Percentiles rank a stretch among this genome's conserved stretches.
Conservation (phyloP, 1,140 invertebrate species). For the Drosophila orosa region DNA sequence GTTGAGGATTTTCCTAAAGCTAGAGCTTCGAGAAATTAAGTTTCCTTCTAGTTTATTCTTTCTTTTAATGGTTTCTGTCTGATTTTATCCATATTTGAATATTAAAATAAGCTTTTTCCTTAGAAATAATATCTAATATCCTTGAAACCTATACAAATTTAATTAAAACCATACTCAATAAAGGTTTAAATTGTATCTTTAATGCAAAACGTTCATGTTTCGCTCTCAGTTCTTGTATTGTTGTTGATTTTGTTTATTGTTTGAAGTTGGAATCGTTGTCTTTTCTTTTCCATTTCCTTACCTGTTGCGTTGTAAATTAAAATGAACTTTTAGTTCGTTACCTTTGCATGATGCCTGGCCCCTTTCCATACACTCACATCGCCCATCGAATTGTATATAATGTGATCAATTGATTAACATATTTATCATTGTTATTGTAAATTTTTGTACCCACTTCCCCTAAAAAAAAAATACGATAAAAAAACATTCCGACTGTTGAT, state of each 20-base stretch:
- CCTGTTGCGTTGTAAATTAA: background rate
- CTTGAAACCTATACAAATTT: background rate
- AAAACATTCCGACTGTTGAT: constrained; percentile 74
- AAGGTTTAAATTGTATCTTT: constrained; percentile 15
- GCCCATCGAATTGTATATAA: constrained; percentile 76
- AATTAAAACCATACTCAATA: background rate
- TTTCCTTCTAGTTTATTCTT: background rate
- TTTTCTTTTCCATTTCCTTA: background rate
- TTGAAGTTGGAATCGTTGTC: constrained; percentile 1
- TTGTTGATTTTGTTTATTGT: constrained; percentile 34
- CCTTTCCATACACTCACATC: constrained; percentile 25
- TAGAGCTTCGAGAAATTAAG: background rate
- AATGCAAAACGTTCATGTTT: constrained; percentile 3
- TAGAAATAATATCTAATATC: background rate
- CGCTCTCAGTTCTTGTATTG: constrained; percentile 21
- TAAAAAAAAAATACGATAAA: constrained; percentile 32
- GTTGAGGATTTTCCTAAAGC: background rate
- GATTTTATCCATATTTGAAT: too few relatives aligned
- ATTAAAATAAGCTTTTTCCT: background rate
- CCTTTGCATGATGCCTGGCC: constrained; percentile 24
- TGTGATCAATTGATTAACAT: constrained; percentile 77
- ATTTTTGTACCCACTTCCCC: constrained; percentile 68
- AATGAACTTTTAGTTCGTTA: background rate
- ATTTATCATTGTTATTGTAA: constrained; percentile 79
- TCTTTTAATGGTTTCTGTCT: background rate